Evolutionary conservation across 2,797 vertebrate species (phyloP), one percentile per base, ranked within the genome.

Genomic region (Crenichthys baileyi): DNA sequence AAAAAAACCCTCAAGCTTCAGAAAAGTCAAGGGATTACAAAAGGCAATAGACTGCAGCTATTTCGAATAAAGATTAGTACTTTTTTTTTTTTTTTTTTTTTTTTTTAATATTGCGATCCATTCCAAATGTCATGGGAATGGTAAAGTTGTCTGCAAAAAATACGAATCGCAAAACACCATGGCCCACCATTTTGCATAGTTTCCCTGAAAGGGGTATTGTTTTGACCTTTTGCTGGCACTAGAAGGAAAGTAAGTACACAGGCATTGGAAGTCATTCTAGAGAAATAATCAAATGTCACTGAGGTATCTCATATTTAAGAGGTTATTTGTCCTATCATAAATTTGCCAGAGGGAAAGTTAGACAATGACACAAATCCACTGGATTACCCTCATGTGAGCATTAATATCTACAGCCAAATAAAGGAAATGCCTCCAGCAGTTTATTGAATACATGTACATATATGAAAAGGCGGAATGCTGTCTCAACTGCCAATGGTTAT

Each of bases 281-380:
- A 68, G 65, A 44, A 68, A 46, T 15, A 4, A 4, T 44, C 65
- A 41, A 68, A 68, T 68, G 65, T 20, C 65, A 44, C 39, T 24
- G 12, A 68, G 39, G 65, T 68, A n/a, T 24, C 39, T 68, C 20
- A 15, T 68, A 68, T 68, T 68, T 13, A n/a, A 24, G 65, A 68
- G 24, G 22, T 44, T 44, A n/a, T 68, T 44, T 68, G 44, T 68
- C 22, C 31, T 65, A 65, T 7, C 7, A 44, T 68, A 68, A 44
- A 68, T 68, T 44, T 68, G 39, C 65, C 22, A 68, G 65, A 41
- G 39, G 65, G 22, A 68, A 68, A 68, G 65, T 68, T 39, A 44
- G 39, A 44, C 36, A 67, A 67, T 39, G 63, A 41, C 22, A n/a
- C 9, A 68, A 24, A 2, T 39, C 29, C 7, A 3, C 63, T 68